Conservation (phyloP, 2,888 invertebrate species). For the Hirtodrosophila alboralis region DNA sequence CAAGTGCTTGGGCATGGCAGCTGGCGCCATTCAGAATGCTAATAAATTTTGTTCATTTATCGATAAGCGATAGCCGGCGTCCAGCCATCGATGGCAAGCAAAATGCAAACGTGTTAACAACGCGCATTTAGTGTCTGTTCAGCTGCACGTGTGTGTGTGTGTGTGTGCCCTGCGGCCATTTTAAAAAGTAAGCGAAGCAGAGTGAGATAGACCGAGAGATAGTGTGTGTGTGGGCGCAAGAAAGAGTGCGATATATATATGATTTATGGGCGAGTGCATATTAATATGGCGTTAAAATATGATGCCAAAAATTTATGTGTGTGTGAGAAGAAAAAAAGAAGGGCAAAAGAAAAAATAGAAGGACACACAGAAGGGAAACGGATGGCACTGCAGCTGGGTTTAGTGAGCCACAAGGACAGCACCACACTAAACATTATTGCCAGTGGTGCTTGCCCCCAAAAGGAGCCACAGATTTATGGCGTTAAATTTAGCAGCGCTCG, state of each 20-base stretch:
- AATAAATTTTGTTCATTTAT: slow-evolving; percentile 68
- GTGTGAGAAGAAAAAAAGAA: slow-evolving; percentile 55
- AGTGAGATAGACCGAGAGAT: too few species aligned
- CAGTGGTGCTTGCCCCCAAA: slow-evolving; percentile 39
- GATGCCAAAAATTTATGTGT: slow-evolving; percentile 75
- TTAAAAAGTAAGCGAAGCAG: too few species aligned
- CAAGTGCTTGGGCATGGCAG: slow-evolving; percentile 21
- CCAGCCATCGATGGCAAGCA: slow-evolving; percentile 47
- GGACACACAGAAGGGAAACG: background rate
- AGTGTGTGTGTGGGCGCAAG: slow-evolving; percentile 4
- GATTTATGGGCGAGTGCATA: slow-evolving; percentile 74
- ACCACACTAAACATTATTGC: slow-evolving; percentile 69
- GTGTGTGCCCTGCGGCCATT: slow-evolving; percentile 3
- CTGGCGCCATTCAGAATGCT: slow-evolving; percentile 45
- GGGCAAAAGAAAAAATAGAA: background rate
- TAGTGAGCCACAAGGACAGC: slow-evolving; percentile 50
- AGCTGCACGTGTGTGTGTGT: background rate
- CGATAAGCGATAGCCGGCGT: slow-evolving; percentile 61
- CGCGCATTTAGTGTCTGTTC: slow-evolving; percentile 57
- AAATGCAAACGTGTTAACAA: slow-evolving; percentile 78
- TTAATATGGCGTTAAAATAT: slow-evolving; percentile 79
- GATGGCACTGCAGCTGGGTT: slow-evolving; percentile 36
- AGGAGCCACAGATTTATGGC: slow-evolving; percentile 68
- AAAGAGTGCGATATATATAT: slow-evolving; percentile 30
- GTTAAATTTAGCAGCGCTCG: slow-evolving; percentile 49